Base-by-base conservation (phyloP, 1,140 invertebrate species). In the Berghia stephanieae region DNA sequence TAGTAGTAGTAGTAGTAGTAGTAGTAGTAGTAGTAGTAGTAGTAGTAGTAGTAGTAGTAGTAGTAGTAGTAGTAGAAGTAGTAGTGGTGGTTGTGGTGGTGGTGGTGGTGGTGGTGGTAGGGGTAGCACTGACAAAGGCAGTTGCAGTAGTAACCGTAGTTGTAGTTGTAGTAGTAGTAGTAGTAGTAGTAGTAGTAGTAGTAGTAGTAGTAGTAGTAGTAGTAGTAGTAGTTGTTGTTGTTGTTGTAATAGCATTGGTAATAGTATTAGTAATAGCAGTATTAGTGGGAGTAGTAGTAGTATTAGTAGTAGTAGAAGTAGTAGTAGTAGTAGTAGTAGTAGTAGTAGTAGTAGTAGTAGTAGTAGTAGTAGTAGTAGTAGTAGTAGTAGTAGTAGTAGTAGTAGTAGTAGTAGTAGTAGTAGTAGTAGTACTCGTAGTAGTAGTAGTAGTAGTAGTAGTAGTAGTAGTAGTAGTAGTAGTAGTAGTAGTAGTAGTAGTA, bases 21-120 rank as follows among this genome's bases (percentile, higher is more conserved):
- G 46, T n/a, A 49, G 46, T 49, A 49, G 46, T n/a, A 66, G 60
- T 66, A 66, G 60, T 66, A 66, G 60, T 66, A 66, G 60, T 31
- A 66, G 60, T 66, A 66, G 60, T 66, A 66, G 60, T 66, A 66
- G 18, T 66, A 66, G 60, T 66, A 66, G 60, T 66, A 66, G 60
- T 66, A 66, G 60, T 66, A 66, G 60, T 66, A 66, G 60, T 66
- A 66, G 43, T n/a, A 43, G 43, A 1, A 43, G 69, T n/a, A 49
- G 46, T 49, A 49, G n/a, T n/a, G n/a, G n/a, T n/a, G n/a, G n/a
- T n/a, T n/a, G n/a, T n/a, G n/a, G n/a, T n/a, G n/a, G n/a, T n/a
- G n/a, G n/a, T n/a, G n/a, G n/a, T n/a, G 46, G 13, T 13, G 46
- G 13, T 13, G 46, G 13, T 46, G 2, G 18, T n/a, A 31, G 31